Base-by-base conservation (phyloP, 2,888 invertebrate species). In the Hirtodrosophila trivittata region DNA sequence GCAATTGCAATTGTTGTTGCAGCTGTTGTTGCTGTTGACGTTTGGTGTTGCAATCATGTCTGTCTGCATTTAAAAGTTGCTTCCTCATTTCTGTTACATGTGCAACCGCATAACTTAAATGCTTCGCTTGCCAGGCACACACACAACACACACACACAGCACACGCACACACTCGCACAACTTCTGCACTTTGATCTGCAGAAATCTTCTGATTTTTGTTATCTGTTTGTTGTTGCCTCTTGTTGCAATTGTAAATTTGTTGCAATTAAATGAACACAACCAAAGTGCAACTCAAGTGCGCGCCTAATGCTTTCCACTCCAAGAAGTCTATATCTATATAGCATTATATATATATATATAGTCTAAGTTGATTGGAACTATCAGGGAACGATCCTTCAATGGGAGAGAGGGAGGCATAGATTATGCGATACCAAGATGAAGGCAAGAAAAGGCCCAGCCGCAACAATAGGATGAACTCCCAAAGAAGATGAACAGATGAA, bases 71-170 rank as follows among this genome's bases (percentile, higher is more conserved):
- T 54, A 43, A 21, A 56, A 63, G 71, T 74, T 65, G 87, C 86
- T 86, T 86, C 85, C 87, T 86, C 75, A 77, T 77, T 82, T 83
- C 51, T 68, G 82, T 47, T 77, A 70, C 76, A 78, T 73, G 86
- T 75, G 85, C 81, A 66, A 65, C 57, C 66, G 66, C 86, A 72
- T 80, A 76, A 72, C 70, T 69, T 69, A 55, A 69, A 68, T 60
- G 68, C 56, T 35, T 25, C 63, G 38, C 38, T 73, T 38, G 56
- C 30, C 56, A 21, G 18, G 5, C 18, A 21, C n/a, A n/a, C n/a
- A n/a, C n/a, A 5, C 18, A 21, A 21, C 18, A 21, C 18, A 21
- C 18, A 21, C 18, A 21, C 18, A 5, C 18, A 21, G 5, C 18
- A 21, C 18, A 21, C 18, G 5, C 18, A 21, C 18, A 21, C 18